phyloP scores from a whole-genome alignment of 2,888 invertebrate species.

The Eristalinus sepulchralis region DNA sequence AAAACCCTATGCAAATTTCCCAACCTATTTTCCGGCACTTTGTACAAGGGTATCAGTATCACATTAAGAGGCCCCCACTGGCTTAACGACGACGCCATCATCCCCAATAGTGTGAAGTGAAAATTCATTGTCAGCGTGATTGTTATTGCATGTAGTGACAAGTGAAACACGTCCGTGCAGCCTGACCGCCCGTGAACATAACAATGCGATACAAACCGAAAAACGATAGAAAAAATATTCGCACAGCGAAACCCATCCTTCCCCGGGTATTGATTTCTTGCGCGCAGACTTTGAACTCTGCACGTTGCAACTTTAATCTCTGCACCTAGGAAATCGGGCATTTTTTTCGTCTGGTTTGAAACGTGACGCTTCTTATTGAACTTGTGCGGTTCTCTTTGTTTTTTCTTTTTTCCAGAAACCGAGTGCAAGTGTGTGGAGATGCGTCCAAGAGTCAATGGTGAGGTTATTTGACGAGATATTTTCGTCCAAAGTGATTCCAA shows the following conservation, averaged over 20 bases:
- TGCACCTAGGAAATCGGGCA: neutral
- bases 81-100: neutral
- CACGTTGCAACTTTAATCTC: slow-evolving; percentile 29
- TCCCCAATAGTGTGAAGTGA: neutral
- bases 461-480: slow-evolving; percentile 84
- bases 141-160: slow-evolving; percentile 51
- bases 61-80: slow-evolving; percentile 11
- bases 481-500: slow-evolving; percentile 84
- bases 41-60: slow-evolving; percentile 9
- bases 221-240: slow-evolving; percentile 13
- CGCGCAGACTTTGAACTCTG: slow-evolving; percentile 12
- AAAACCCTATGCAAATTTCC: slow-evolving; percentile 29
- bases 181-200: slow-evolving; percentile 28
- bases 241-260: neutral
- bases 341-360: neutral
- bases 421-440: slow-evolving; percentile 79
- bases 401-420: slow-evolving; percentile 27
- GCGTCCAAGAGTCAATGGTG: slow-evolving; percentile 75
- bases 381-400: slow-evolving; percentile 21
- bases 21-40: neutral
- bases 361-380: neutral
- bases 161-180: slow-evolving; percentile 29
- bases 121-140: slow-evolving; percentile 25
- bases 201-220: slow-evolving; percentile 23
- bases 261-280: slow-evolving; percentile 52